Evolutionary conservation across 2,113 vertebrate genomes (phyloP), one percentile per base, ranked within the genome.

Genomic region (Cromileptes altivelis): DNA sequence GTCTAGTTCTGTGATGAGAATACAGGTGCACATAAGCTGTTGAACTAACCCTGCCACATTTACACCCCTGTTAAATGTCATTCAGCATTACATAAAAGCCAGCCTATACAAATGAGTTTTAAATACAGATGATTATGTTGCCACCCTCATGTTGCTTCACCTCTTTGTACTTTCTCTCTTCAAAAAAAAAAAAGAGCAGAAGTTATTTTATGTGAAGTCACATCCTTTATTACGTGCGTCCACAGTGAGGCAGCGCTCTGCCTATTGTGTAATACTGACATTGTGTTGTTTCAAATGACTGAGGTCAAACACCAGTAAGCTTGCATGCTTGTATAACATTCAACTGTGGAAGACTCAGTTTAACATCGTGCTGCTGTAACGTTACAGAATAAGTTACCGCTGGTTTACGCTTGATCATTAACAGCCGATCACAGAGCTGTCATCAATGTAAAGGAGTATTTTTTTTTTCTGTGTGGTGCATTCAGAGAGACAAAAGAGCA

Each of bases 361-460:
- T 11, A n/a, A 19, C 53, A n/a, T 65, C 3, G 25, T 25, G 53
- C 53, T 47, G 45, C 30, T 70, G 42, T 21, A 6, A 56, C 67
- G 49, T 33, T 18, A 27, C 63, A 68, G 69, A 63, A 19, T 33
- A 19, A 55, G 19, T 67, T 56, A 61, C 65, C 69, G 12, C 14
- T 23, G n/a, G 15, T 19, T 49, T 57, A 42, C 65, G 65, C 72
- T 79, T 49, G 27, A 23, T 23, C 67, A 75, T 61, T 42, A 81
- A 61, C 15, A 60, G 27, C 23, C 19, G 56, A 75, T 75, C 61
- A 85, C 17, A 42, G n/a, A 56, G 33, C 25, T 17, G 49, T 23
- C 57, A 25, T 11, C 6, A 3, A 17, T 19, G 7, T 49, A 40
- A 56, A 78, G 52, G 6, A 53, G 19, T 11, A 27, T 33, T 56